Evolutionary conservation across 1,140 invertebrate genomes (phyloP).

Genomic region (Brachionus angularis): DNA sequence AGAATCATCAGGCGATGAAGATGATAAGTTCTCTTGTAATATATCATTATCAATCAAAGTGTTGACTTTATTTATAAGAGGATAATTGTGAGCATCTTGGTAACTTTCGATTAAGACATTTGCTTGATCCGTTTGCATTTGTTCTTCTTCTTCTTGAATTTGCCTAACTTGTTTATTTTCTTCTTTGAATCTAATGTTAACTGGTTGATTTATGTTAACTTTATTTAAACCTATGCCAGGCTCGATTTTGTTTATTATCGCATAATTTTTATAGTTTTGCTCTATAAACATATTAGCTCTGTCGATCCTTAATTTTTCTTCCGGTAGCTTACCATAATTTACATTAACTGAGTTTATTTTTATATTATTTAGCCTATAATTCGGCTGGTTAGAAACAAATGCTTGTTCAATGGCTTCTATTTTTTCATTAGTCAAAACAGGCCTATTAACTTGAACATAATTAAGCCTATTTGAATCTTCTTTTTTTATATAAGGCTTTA

Average conservation of each 20-base stretch:
- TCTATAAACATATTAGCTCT: conserved; percentile 11
- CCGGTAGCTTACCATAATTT: too few species aligned
- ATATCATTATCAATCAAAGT: neutral
- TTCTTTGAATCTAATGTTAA: too few species aligned
- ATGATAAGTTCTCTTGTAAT: neutral
- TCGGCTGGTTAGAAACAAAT: too few species aligned
- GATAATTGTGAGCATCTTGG: neutral
- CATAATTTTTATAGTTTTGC: conserved; percentile 27
- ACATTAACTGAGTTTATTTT: too few species aligned
- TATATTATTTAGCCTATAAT: too few species aligned
- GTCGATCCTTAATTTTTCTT: neutral
- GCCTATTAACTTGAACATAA: neutral
- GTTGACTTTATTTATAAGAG: neutral
- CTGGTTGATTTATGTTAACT: too few species aligned
- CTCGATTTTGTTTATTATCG: conserved; percentile 1
- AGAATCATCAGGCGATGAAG: neutral
- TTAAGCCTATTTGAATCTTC: neutral
- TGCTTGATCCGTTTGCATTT: conserved; percentile 10
- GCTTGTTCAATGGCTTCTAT: too few species aligned
- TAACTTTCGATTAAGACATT: neutral
- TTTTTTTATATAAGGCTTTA: too few species aligned
- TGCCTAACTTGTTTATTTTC: too few species aligned
- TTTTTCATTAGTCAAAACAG: too few species aligned
- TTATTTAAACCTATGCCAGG: too few species aligned
- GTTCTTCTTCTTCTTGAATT: too few species aligned